A percentile compares a stretch with the other conserved stretches of the same genome.
Evolutionary conservation across 2,797 vertebrate species (phyloP).

Genomic region (Smutsia temminckii): DNA sequence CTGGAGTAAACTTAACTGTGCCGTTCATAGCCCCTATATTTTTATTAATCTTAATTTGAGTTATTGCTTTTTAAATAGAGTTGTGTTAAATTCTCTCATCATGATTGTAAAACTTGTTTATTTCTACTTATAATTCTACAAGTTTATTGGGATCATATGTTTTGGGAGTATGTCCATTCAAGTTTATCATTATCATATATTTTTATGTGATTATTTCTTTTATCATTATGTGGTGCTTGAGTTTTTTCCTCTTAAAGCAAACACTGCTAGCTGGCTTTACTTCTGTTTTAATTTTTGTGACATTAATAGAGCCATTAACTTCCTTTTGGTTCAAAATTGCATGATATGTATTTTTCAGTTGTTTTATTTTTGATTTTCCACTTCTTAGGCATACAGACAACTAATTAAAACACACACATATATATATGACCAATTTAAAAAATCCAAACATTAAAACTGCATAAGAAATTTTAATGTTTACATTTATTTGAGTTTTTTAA

Average conservation of each 20-base stretch:
- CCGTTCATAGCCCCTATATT: background rate
- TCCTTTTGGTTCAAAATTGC: background rate
- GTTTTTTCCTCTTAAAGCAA: background rate
- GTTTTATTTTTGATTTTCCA: background rate
- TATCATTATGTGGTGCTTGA: background rate
- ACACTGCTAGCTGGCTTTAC: background rate
- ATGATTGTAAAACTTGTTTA: background rate
- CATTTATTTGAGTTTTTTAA: background rate
- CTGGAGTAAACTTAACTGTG: background rate
- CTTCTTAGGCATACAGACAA: background rate
- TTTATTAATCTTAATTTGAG: background rate
- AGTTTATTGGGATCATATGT: background rate
- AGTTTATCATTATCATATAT: background rate
- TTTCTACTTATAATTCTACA: background rate
- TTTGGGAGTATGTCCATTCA: background rate
- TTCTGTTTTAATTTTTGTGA: background rate
- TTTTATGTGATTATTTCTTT: background rate
- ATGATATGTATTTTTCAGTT: background rate
- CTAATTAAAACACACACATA: background rate
- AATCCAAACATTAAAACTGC: background rate
- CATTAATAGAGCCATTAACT: background rate
- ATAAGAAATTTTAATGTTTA: background rate
- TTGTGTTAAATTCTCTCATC: background rate
- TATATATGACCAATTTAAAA: background rate
- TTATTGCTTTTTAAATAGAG: background rate